A percentile compares a stretch with the other conserved stretches of the same genome.
Evolutionary conservation across 2,113 vertebrate genomes (phyloP).

Genomic region (Crotalus viridis): DNA sequence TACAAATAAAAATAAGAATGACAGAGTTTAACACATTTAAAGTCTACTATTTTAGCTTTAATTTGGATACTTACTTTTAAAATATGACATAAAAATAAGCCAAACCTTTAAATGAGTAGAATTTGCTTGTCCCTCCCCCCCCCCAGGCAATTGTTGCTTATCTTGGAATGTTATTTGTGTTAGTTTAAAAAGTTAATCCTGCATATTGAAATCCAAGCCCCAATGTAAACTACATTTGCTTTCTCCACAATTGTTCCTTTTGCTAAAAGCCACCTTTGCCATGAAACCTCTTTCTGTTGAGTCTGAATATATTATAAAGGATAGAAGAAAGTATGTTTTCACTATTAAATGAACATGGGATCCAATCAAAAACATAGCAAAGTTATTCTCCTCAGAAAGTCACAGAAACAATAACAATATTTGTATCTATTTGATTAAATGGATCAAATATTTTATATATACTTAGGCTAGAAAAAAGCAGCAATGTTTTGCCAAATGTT

Average conservation of each 20-base stretch:
- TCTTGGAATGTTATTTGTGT: neutral
- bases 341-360: neutral
- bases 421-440: constrained; percentile 20
- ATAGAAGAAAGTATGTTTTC: neutral
- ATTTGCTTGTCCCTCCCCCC: neutral
- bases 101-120: neutral
- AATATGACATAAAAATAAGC: neutral
- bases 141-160: neutral
- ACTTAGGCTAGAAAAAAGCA: constrained; percentile 45
- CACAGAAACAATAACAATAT: constrained; percentile 30
- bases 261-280: neutral
- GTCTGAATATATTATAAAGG: neutral
- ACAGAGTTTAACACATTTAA: neutral
- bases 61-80: neutral
- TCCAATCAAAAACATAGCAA: neutral
- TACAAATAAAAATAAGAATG: neutral
- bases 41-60: neutral
- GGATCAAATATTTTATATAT: constrained; percentile 50
- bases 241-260: neutral
- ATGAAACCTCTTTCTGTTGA: neutral
- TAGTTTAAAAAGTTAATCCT: neutral
- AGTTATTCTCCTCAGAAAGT: neutral
- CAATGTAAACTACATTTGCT: neutral
- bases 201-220: neutral
- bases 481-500: constrained; percentile 44